Conservation (phyloP, 2,888 invertebrate genomes). For the Hyposoter didymator region DNA sequence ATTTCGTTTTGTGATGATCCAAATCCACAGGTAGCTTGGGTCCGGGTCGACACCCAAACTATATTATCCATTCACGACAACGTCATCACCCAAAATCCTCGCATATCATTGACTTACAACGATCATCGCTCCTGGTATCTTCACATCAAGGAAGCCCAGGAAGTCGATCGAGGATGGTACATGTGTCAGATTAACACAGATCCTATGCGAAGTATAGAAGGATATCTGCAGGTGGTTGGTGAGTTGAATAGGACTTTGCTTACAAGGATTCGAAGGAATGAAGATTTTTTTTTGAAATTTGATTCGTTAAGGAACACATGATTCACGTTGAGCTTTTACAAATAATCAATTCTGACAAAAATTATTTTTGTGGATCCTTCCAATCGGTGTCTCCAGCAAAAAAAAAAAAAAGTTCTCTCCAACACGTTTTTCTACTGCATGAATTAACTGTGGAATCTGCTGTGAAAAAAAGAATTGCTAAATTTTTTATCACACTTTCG, state of each 20-base stretch:
- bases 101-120: slow-evolving; percentile 94
- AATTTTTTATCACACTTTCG: background rate
- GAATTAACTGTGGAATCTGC: background rate
- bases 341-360: background rate
- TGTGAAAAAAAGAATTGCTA: background rate
- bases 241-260: slow-evolving; percentile 82
- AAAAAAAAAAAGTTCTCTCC: background rate
- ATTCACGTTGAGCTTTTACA: background rate
- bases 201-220: slow-evolving; percentile 96
- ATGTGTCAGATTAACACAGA: slow-evolving; percentile 98
- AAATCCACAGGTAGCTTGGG: slow-evolving; percentile 93
- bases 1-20: background rate
- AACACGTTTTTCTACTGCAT: background rate
- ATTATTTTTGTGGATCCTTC: background rate
- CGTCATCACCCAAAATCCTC: slow-evolving; percentile 95
- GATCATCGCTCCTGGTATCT: slow-evolving; percentile 97
- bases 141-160: slow-evolving; percentile 94
- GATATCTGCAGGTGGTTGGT: slow-evolving; percentile 96
- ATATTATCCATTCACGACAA: slow-evolving; percentile 96
- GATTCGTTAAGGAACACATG: background rate
- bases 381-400: background rate
- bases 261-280: background rate
- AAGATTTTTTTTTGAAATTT: background rate
- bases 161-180: slow-evolving; percentile 95
- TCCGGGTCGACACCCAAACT: slow-evolving; percentile 96